phyloP scores from a whole-genome alignment of 2,797 vertebrate genomes.

The Otolemur crassicaudatus region DNA sequence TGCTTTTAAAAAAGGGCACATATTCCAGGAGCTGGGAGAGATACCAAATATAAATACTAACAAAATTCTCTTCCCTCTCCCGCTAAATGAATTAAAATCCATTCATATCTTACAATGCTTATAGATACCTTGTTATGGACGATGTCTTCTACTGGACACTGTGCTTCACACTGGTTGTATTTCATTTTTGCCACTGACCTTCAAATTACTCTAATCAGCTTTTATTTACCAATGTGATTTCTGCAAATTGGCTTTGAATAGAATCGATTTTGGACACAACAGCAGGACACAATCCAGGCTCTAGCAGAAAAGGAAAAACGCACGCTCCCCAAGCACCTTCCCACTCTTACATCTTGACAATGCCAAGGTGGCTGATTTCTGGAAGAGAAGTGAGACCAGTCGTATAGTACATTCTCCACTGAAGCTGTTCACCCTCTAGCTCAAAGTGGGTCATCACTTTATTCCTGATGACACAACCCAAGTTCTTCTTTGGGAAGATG shows the following conservation, averaged over 20 bases:
- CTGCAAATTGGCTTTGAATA: constrained; percentile 51
- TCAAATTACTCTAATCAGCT: constrained; percentile 50
- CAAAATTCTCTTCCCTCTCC: neutral
- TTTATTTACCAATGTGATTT: constrained; percentile 67
- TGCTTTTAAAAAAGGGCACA: constrained; percentile 50
- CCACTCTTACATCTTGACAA: neutral
- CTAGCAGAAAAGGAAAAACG: neutral
- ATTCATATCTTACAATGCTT: neutral
- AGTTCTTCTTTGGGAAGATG: neutral
- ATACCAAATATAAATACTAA: constrained; percentile 45
- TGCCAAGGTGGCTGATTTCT: neutral
- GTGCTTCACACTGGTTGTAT: constrained; percentile 4
- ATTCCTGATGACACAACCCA: neutral
- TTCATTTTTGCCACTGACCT: constrained; percentile 64
- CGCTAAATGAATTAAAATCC: constrained; percentile 43
- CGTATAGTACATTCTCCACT: neutral
- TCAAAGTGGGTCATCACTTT: neutral
- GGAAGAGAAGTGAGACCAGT: neutral
- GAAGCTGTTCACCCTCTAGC: neutral
- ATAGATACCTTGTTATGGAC: neutral
- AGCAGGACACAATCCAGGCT: neutral
- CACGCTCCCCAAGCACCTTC: neutral
- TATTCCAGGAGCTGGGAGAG: constrained; percentile 16
- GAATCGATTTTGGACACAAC: constrained; percentile 24
- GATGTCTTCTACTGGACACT: neutral